Percentiles rank a stretch among this genome's conserved stretches.
phyloP scores from a whole-genome alignment of 2,888 invertebrate genomes.

The Melipona beecheii region DNA sequence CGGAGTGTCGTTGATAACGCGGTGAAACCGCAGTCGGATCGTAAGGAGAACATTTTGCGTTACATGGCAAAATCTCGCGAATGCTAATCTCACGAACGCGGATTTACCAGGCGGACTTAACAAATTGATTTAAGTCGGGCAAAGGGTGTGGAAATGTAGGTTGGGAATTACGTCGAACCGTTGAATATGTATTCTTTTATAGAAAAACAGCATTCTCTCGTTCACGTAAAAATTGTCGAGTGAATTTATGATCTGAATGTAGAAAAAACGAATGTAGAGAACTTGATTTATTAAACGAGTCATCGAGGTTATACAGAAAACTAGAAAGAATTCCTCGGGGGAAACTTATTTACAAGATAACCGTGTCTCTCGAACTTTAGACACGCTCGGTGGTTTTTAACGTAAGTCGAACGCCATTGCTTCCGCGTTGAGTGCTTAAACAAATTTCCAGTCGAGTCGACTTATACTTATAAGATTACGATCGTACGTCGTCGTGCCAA shows the following conservation, averaged over 20 bases:
- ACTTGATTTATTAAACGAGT: not conserved
- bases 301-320: not conserved
- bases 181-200: not conserved
- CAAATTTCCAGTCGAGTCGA: not conserved
- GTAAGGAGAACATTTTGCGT: constrained; percentile 10
- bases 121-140: not conserved
- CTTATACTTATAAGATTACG: not conserved
- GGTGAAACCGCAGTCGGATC: not conserved
- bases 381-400: not conserved
- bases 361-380: not conserved
- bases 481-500: not conserved
- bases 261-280: too few species aligned
- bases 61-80: constrained; percentile 1
- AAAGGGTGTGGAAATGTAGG: not conserved
- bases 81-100: not conserved
- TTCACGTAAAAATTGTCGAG: not conserved
- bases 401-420: not conserved
- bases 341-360: not conserved
- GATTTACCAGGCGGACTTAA: not conserved
- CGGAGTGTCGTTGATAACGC: constrained; percentile 14
- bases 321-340: not conserved
- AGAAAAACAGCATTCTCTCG: not conserved
- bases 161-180: not conserved
- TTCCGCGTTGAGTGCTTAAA: not conserved
- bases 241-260: not conserved